These are phyloP conservation scores for Lepus oiostolus DNA, from an alignment of 2,797 vertebrate genomes.

Conservation along the genomic window DNA sequence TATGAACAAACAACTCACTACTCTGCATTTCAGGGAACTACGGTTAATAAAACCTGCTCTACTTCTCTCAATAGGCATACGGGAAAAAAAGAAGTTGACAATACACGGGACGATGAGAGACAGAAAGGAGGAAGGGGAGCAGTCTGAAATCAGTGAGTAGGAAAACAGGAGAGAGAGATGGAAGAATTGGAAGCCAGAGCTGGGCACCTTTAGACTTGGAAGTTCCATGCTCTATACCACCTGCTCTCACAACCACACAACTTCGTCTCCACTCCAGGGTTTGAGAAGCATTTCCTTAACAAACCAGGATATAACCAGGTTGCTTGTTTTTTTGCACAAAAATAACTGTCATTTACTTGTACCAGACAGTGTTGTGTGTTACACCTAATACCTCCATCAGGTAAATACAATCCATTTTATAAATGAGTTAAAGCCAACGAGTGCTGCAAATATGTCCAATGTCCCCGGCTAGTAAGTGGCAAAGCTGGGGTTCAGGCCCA, in stretches of 20 bases:
- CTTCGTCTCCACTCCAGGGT: neutral
- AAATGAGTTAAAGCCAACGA: conserved; percentile 22
- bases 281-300: neutral
- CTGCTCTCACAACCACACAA: neutral
- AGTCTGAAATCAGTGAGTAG: neutral
- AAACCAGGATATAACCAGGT: neutral
- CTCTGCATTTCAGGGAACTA: neutral
- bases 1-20: neutral
- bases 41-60: neutral
- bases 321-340: conserved; percentile 26
- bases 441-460: neutral
- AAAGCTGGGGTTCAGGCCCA: neutral
- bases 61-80: neutral
- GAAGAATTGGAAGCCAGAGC: neutral
- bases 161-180: neutral
- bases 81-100: neutral
- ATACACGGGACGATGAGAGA: neutral
- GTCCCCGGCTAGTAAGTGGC: neutral
- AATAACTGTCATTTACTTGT: neutral
- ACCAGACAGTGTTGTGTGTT: neutral
- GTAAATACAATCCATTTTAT: neutral
- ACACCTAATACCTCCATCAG: neutral
- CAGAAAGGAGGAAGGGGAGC: neutral
- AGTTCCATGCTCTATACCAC: neutral
- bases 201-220: neutral